Conservation (phyloP, 1,140 invertebrate genomes). For the Nixonia krombeini region DNA sequence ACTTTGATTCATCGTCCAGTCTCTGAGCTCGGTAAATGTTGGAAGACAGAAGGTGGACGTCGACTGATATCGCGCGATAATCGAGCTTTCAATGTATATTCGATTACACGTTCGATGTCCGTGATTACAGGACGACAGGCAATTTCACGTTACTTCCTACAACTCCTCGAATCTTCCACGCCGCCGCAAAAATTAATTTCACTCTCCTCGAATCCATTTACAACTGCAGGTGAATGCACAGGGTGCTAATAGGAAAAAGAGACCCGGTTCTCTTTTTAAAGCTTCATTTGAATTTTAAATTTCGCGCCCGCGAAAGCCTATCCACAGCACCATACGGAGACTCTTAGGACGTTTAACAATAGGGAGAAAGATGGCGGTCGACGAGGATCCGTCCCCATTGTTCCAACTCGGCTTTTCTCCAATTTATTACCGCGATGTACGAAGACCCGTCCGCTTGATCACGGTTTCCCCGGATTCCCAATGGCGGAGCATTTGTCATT, state of each 20-base stretch:
- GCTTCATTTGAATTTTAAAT: too few species aligned
- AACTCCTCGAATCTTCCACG: constrained; percentile 22
- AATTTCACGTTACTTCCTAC: constrained; percentile 21
- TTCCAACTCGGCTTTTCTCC: not conserved
- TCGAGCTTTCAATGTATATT: constrained; percentile 46
- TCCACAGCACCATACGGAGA: too few species aligned
- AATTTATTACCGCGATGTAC: not conserved
- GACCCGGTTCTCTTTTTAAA: not conserved
- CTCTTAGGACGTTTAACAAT: not conserved
- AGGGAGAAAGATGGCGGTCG: not conserved
- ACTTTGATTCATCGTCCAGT: not conserved
- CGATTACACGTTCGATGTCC: constrained; percentile 37
- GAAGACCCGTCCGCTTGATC: not conserved
- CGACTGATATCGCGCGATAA: constrained; percentile 25
- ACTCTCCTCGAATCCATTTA: not conserved
- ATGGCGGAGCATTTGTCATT: not conserved
- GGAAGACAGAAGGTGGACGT: constrained; percentile 6
- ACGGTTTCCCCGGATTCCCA: not conserved
- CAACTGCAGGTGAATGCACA: too few species aligned
- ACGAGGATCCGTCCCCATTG: not conserved
- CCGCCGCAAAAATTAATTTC: not conserved
- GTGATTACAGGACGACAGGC: constrained; percentile 36
- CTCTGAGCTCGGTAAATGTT: too few species aligned
- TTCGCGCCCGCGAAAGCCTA: too few species aligned
- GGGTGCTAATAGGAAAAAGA: too few species aligned